phyloP scores from a whole-genome alignment of 2,797 vertebrate genomes.

The Chelidonichthys spinosus region DNA sequence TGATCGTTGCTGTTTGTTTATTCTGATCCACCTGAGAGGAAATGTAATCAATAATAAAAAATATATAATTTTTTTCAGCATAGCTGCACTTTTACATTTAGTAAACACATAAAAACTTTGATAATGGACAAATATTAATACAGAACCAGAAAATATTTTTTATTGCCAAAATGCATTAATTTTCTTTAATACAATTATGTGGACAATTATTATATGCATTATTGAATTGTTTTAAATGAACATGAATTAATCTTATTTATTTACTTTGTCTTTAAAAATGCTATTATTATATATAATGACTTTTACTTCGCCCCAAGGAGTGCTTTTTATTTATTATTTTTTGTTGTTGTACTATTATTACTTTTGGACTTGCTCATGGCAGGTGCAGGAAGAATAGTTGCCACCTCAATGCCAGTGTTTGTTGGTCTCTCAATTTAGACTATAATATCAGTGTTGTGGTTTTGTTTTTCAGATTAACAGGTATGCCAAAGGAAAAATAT shows the following conservation, averaged over 20 bases:
- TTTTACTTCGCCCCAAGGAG: neutral
- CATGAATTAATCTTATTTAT: neutral
- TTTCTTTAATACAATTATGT: too few relatives aligned
- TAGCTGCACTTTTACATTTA: neutral
- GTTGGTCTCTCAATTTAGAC: neutral
- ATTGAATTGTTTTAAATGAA: neutral
- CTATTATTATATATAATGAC: neutral
- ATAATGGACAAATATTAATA: neutral
- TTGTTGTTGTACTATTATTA: too few relatives aligned
- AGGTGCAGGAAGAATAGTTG: neutral
- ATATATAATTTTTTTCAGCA: neutral
- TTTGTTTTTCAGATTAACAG: slow-evolving; percentile 89
- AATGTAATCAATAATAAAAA: neutral
- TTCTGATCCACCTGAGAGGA: neutral
- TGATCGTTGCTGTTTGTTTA: neutral
- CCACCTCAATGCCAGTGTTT: neutral
- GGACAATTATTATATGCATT: neutral
- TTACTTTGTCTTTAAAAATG: neutral
- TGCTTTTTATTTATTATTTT: neutral
- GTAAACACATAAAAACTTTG: neutral
- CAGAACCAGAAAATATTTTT: neutral
- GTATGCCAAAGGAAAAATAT: slow-evolving; percentile 99
- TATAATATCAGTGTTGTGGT: neutral
- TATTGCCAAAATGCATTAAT: neutral
- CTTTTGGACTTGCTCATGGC: neutral